Base-by-base conservation (phyloP, 1,140 invertebrate species). In the Stegodyphus mimosarum region DNA sequence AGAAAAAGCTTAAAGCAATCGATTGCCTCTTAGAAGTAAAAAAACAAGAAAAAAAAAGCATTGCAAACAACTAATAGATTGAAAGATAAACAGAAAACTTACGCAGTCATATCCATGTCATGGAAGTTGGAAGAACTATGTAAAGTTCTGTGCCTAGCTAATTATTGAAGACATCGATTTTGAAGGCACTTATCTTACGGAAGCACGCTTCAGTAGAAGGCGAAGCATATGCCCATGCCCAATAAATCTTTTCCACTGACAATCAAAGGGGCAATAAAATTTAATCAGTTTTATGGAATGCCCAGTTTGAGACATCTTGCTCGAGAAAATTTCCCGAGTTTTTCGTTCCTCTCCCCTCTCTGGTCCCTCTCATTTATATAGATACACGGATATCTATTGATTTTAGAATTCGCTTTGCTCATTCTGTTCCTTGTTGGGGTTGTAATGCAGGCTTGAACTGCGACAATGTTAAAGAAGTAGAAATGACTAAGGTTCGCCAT, bases 241-340 rank as follows among this genome's bases (percentile, higher is more conserved):
- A 84, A 84, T 84, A 84, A 84, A 84, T 84, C 81, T 84, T 76
- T 76, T 84, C 81, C 71, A 50, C 81, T 84, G 64, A 76, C 73
- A 84, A 75, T 84, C 81, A 84, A 84, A 84, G 60, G 52, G 63
- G 73, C 81, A 84, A 76, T 84, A 84, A 84, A 84, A 84, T 84
- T 84, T 75, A 84, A 84, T 84, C 81, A 84, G 80, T 74, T 83
- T 83, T 83, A 83, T 83, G 80, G 80, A 83, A 83, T 84, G 81
- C 72, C 63, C 73, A 84, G 51, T 84, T 75, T 76, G 72, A 76
- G 81, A 84, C 81, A 76, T 75, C 81, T 84, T 84, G 72, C 81
- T 75, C 33, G 51, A 17, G 55, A 83, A 83, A 64, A 74, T 83
- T 74, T 67, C 67, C 71, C 49, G 55, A 66, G 33, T 83, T 83